phyloP scores from a whole-genome alignment of 2,888 invertebrate species.

The Eremobia ochroleuca region DNA sequence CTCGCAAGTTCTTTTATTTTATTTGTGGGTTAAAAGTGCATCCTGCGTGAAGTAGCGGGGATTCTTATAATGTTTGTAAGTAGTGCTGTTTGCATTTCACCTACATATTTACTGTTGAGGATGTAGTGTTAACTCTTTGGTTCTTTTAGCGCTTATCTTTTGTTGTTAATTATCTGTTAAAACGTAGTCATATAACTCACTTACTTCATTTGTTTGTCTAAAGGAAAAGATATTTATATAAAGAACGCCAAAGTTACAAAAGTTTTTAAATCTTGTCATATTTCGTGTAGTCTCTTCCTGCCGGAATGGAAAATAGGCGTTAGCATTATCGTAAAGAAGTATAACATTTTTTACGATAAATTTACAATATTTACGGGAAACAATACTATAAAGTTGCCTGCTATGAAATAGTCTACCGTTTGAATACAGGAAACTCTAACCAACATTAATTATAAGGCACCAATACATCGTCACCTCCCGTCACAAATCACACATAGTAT shows the following conservation, averaged over 20 bases:
- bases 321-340: not conserved
- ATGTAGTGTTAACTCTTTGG: not conserved
- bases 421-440: not conserved
- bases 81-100: slow-evolving; percentile 8
- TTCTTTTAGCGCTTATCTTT: too few relatives aligned
- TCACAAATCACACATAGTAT: slow-evolving; percentile 36
- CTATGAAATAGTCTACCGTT: not conserved
- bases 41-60: slow-evolving; percentile 8
- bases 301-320: not conserved
- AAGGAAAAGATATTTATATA: not conserved
- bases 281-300: too few relatives aligned
- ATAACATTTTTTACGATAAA: not conserved
- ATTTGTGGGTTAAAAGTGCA: slow-evolving; percentile 43
- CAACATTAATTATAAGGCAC: not conserved
- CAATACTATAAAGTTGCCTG: not conserved
- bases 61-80: slow-evolving; percentile 31
- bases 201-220: not conserved
- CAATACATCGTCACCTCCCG: slow-evolving; percentile 20
- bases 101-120: slow-evolving; percentile 1
- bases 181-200: too few relatives aligned
- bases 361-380: not conserved
- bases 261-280: not conserved
- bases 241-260: not conserved
- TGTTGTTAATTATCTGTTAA: not conserved
- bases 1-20: slow-evolving; percentile 22